phyloP scores from a whole-genome alignment of 1,140 invertebrate genomes.

The Berghia stephanieae region DNA sequence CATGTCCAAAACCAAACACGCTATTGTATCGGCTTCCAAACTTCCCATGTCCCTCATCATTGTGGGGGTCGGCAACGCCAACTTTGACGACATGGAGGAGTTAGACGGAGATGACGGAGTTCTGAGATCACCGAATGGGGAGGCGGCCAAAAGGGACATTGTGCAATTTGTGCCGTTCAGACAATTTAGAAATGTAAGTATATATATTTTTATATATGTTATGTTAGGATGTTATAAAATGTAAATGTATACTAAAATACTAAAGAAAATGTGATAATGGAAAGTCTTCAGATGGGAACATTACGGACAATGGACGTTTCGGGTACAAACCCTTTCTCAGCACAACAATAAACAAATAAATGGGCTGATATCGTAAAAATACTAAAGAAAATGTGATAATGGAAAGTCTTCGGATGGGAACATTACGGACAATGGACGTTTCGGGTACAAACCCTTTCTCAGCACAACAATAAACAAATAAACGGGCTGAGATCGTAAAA shows the following conservation, averaged over 20 bases:
- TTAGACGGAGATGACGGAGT: constrained; percentile 71
- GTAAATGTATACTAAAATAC: not conserved
- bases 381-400: no score
- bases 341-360: no score
- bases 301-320: no score
- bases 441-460: no score
- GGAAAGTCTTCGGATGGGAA: no score
- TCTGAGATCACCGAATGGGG: constrained; percentile 62
- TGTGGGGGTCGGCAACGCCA: constrained; percentile 73
- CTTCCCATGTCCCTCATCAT: constrained; percentile 75
- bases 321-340: no score
- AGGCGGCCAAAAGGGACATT: constrained; percentile 70
- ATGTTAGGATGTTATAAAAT: not conserved
- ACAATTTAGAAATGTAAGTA: constrained; percentile 64
- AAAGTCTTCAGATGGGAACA: no score
- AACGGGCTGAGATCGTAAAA: not conserved
- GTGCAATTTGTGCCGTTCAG: constrained; percentile 74
- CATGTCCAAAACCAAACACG: constrained; percentile 73
- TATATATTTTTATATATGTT: not conserved
- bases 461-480: no score
- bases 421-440: no score
- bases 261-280: no score
- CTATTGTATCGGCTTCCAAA: constrained; percentile 70
- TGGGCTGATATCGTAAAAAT: no score
- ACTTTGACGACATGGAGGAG: constrained; percentile 71